These are phyloP conservation scores for Columba livia DNA, from an alignment of 2,113 vertebrate genomes.

Conservation along the genomic window DNA sequence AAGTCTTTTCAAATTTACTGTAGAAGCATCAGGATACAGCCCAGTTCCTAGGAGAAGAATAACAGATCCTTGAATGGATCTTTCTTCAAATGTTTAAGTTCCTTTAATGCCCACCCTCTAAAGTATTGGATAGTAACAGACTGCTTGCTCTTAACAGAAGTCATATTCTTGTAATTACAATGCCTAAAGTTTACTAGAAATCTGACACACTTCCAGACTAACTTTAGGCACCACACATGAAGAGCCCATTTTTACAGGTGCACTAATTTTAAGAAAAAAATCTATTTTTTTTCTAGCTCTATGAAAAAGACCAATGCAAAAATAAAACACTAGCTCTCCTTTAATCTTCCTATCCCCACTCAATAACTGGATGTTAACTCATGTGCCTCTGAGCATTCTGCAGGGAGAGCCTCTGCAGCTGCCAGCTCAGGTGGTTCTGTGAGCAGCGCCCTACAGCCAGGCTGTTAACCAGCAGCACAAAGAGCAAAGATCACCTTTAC, in stretches of 20 bases:
- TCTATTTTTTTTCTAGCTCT: not conserved
- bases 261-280: not conserved
- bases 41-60: not conserved
- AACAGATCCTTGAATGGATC: not conserved
- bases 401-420: not conserved
- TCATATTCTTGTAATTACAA: not conserved
- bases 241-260: not conserved
- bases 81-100: not conserved
- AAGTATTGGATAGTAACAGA: not conserved
- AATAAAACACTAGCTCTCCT: not conserved
- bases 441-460: not conserved
- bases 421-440: not conserved
- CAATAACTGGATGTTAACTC: not conserved
- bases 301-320: not conserved
- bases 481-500: slow-evolving; percentile 49
- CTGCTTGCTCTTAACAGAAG: not conserved
- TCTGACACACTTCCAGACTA: not conserved
- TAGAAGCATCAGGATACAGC: not conserved
- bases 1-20: not conserved
- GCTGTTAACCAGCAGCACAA: not conserved
- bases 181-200: not conserved
- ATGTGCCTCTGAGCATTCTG: not conserved
- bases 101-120: not conserved
- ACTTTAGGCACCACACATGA: not conserved
- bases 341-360: not conserved